These are phyloP conservation scores for Xylocampa areola DNA, from an alignment of 2,888 invertebrate genomes.

Conservation along the genomic window DNA sequence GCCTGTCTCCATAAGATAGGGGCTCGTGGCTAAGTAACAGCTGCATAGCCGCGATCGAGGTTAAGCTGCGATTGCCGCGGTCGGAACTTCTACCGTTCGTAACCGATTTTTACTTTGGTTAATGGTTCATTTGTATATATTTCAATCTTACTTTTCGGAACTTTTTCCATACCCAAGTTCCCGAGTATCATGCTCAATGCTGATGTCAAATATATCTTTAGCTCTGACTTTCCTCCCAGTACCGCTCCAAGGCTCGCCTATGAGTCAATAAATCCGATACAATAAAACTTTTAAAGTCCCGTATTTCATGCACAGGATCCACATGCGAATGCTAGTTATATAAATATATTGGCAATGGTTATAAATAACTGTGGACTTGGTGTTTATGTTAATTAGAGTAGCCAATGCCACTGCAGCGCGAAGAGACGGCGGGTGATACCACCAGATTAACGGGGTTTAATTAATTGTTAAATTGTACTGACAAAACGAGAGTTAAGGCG, in stretches of 20 bases:
- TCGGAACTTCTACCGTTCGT: too few relatives aligned
- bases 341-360: slow-evolving; percentile 66
- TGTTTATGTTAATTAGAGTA: slow-evolving; percentile 88
- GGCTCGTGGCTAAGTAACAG: too few relatives aligned
- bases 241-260: not conserved
- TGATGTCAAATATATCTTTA: too few relatives aligned
- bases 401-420: slow-evolving; percentile 78
- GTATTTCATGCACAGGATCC: slow-evolving; percentile 39
- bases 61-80: too few relatives aligned
- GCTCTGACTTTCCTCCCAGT: not conserved
- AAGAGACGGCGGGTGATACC: slow-evolving; percentile 56
- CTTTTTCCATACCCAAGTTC: too few relatives aligned
- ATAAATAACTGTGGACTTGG: slow-evolving; percentile 75
- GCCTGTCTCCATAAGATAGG: too few relatives aligned
- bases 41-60: too few relatives aligned
- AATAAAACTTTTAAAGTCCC: slow-evolving; percentile 33
- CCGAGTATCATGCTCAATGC: too few relatives aligned
- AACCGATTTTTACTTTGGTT: too few relatives aligned
- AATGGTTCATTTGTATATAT: too few relatives aligned
- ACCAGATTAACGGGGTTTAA: slow-evolving; percentile 41
- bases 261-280: slow-evolving; percentile 24
- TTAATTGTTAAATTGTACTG: slow-evolving; percentile 48
- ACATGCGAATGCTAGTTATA: slow-evolving; percentile 60
- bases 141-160: too few relatives aligned
- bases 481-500: slow-evolving; percentile 32